A percentile compares a stretch with the other conserved stretches of the same genome.
Conservation (phyloP, 2,888 invertebrate species). For the Xylophagus ater region DNA sequence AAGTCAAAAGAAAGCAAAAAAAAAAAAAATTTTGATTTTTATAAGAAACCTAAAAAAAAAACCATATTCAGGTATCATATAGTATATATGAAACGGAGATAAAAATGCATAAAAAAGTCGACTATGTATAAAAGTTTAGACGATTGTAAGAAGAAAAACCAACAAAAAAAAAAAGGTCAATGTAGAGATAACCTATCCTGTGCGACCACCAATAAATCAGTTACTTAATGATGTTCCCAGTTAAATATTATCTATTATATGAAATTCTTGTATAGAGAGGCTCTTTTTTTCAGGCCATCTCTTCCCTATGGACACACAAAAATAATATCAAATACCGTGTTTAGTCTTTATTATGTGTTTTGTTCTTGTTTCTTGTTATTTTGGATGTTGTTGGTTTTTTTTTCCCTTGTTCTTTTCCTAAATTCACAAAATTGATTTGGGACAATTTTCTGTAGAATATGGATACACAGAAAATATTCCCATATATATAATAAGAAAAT, state of each 20-base stretch:
- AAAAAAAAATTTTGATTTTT: background rate
- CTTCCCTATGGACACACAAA: background rate
- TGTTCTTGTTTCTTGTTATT: conserved; percentile 6
- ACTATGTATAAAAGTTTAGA: conserved; percentile 1
- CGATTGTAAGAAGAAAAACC: conserved; percentile 19
- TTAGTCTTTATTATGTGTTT: background rate
- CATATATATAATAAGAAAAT: too few species aligned
- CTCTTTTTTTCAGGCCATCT: conserved; percentile 10
- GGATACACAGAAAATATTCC: too few species aligned
- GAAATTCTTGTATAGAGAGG: conserved; percentile 15
- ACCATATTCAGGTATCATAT: too few species aligned
- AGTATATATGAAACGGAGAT: too few species aligned
- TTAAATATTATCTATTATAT: conserved; percentile 22
- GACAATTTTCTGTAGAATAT: conserved; percentile 14
- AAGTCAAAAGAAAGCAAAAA: conserved; percentile 25
- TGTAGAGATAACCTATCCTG: conserved; percentile 19
- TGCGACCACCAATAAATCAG: conserved; percentile 40
- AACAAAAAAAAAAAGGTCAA: conserved; percentile 10
- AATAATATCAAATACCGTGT: background rate
- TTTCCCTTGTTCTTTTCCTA: conserved; percentile 7
- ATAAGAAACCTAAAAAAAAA: background rate
- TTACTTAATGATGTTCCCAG: conserved; percentile 40
- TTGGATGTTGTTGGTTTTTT: too few species aligned
- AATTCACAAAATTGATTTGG: conserved; percentile 17
- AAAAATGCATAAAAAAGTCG: too few species aligned